Evolutionary conservation across 2,797 vertebrate genomes (phyloP), one percentile per base, ranked within the genome.

Genomic region (Hapalemur alaotrensis): DNA sequence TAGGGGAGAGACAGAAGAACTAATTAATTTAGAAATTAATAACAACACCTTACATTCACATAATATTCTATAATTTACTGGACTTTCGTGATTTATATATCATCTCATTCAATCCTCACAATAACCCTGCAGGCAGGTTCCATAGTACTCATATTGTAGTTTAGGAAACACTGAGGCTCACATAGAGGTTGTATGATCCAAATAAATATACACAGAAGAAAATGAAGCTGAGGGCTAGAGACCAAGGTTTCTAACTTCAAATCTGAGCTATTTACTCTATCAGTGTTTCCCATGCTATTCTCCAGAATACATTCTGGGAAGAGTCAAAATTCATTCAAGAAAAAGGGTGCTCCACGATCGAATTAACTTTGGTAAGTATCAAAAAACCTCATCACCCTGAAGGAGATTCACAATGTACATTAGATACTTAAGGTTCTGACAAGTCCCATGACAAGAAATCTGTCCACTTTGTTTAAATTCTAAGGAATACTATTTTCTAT

Each of bases 1-100:
- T 99, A 96, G 95, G 67, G 17, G 69, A 52, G 54, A 92, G 38
- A 96, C 23, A 35, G 94, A 92, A 91, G 75, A 69, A 32, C 30
- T 13, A 32, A 20, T 59, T 97, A 32, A 23, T 59, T 97, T 48
- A 96, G 78, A 87, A 67, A 67, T 4, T 61, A 86, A 17, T 23
- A 87, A 17, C 8, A 78, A 5, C 4, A 17, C 10, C 0, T 35
- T 48, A 30, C 7, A n/a, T 17, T 93, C 46, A 92, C 22, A 41
- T 0, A 75, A 23, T n/a, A 75, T 38, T 73, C 63, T 6, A 30
- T 23, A 70, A 87, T 41, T 48, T 38, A 67, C 15, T 70, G 79
- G 57, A 50, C 32, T 59, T 43, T n/a, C 13, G 20, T 3, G 54
- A 93, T 50, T 61, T 59, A 59, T 1, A 93, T 20, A 57, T 69